Conservation (phyloP, 2,888 invertebrate species). For the Argyresthia albistria region DNA sequence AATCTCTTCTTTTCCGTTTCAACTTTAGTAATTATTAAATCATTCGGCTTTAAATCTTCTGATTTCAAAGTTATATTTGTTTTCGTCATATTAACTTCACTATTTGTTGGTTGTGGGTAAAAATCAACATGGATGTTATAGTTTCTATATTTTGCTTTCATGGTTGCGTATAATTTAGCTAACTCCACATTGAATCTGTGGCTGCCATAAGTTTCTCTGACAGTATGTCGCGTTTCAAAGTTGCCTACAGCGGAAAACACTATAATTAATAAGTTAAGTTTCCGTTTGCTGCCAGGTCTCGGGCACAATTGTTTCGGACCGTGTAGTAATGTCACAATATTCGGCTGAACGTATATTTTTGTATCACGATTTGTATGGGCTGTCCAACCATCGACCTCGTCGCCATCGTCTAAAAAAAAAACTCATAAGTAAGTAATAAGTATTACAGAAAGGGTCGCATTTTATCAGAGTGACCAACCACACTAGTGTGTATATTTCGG, state of each 20-base stretch:
- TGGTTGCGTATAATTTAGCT: constrained; percentile 29
- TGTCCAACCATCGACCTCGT: constrained; percentile 78
- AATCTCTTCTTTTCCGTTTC: constrained; percentile 40
- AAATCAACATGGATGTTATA: constrained; percentile 51
- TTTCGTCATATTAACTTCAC: constrained; percentile 23
- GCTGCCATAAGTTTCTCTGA: constrained; percentile 81
- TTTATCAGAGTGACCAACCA: too few species aligned
- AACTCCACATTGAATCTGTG: constrained; percentile 41
- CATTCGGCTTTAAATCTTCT: constrained; percentile 36
- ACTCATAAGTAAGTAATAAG: too few species aligned
- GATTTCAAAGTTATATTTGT: constrained; percentile 39
- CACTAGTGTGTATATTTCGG: too few species aligned
- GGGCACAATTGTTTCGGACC: constrained; percentile 72
- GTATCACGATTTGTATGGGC: constrained; percentile 81
- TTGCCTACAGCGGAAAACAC: constrained; percentile 83
- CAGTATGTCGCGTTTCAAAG: constrained; percentile 75
- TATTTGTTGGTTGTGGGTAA: constrained; percentile 17
- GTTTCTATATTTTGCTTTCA: constrained; percentile 39
- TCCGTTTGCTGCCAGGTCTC: constrained; percentile 26
- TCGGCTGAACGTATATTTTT: constrained; percentile 79
- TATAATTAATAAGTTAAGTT: constrained; percentile 77
- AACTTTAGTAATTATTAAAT: constrained; percentile 31
- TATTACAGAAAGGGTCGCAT: too few species aligned
- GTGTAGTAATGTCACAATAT: constrained; percentile 77
- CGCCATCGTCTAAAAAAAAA: too few species aligned